Evolutionary conservation across 2,888 invertebrate species (phyloP), one percentile per base, ranked within the genome.

Genomic region (Andrena flavipes): DNA sequence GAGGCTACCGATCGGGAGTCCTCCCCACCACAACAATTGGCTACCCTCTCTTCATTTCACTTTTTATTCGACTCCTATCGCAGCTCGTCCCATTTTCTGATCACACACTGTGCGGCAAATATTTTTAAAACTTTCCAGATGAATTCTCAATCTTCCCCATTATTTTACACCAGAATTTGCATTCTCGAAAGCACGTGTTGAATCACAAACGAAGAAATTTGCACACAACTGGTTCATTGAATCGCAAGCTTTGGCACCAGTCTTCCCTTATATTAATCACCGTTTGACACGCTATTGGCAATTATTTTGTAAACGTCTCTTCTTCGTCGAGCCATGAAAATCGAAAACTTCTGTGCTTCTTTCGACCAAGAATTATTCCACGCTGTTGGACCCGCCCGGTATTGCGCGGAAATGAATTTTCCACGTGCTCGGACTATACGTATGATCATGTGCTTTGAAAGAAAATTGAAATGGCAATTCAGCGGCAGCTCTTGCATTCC

Each of bases 401-500:
- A 30, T 51, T 51, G 67, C 54, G 64, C 10, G 42, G 42, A 42
- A 42, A 42, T 42, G 56, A 35, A 20, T 26, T 30, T 10, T 20
- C 35, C 76, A 23, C 74, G 48, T 56, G 64, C 29, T 51, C 35
- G 13, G 42, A 42, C 42, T 42, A 16, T 42, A 42, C 16, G 16
- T 56, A 65, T 35, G 63, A 59, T 64, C 65, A 73, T 35, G 65
- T 64, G 33, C 30, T 20, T 13, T 6, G 7, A 20, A 3, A 7
- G 51, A 7, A 20, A 54, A 60, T 51, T 5, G 69, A 42, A 51
- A 20, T 29, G 48, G 35, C 51, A 30, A 64, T 10, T 49, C n/a
- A 49, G 73, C 65, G n/a, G 20, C 26, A 8, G 30, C 33, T n/a
- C 67, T 85, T 87, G 89, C 71, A 72, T 64, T 76, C 51, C 81